Evolutionary conservation across 2,888 invertebrate genomes (phyloP).

Genomic region (Cryptosula pallasiana): DNA sequence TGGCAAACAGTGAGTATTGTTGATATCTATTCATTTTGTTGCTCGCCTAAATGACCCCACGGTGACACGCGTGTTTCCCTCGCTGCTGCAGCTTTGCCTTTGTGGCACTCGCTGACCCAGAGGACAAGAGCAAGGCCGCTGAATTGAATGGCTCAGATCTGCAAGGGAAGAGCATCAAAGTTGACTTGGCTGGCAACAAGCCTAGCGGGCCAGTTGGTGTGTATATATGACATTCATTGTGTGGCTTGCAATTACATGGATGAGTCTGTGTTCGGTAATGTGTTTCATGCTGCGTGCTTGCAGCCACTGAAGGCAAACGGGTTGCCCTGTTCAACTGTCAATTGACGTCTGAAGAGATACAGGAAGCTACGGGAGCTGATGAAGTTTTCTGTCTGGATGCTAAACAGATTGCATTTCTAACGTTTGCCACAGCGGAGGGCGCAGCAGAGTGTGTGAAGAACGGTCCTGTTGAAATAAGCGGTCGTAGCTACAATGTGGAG

Average conservation of each 20-base stretch:
- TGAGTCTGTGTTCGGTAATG: too few relatives aligned
- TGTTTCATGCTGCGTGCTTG: too few relatives aligned
- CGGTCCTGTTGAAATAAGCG: background rate
- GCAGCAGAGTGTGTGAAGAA: slow-evolving; percentile 9
- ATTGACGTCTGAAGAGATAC: background rate
- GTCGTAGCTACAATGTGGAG: background rate
- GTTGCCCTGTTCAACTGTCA: slow-evolving; percentile 8
- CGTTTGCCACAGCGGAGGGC: background rate
- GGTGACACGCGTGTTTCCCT: too few relatives aligned
- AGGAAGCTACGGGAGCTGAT: slow-evolving; percentile 13
- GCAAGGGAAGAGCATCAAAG: background rate
- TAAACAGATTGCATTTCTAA: slow-evolving; percentile 15
- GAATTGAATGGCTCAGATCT: background rate
- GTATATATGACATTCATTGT: background rate
- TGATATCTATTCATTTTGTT: too few relatives aligned
- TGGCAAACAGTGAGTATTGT: background rate
- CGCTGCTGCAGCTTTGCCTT: background rate
- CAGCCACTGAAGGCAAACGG: too few relatives aligned
- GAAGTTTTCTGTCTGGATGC: slow-evolving; percentile 1
- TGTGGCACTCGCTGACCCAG: background rate
- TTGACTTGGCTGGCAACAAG: background rate
- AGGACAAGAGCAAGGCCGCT: background rate
- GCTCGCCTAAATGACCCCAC: too few relatives aligned
- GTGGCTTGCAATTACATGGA: too few relatives aligned
- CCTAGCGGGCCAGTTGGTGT: background rate